Base-by-base conservation (phyloP, 2,888 invertebrate genomes). In the Tryphoninae sp. region DNA sequence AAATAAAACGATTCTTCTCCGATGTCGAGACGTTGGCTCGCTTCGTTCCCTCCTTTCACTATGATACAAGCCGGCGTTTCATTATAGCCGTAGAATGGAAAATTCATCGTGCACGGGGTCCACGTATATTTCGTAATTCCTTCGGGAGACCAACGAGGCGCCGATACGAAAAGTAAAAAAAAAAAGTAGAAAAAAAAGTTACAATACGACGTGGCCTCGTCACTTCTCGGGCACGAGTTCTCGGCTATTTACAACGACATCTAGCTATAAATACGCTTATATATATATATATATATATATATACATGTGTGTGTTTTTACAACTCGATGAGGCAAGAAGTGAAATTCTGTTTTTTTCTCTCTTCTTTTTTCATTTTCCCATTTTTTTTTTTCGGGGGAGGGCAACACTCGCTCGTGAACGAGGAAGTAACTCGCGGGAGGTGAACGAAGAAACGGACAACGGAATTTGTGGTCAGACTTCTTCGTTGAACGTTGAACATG, bases 21-120 rank as follows among this genome's bases (percentile, higher is more conserved):
- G 81, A 78, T 71, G 74, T 69, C 75, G 59, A 55, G 67, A 74
- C 2, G 13, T 68, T 65, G 33, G 23, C 51, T 53, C 53, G 81
- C 67, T 82, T 76, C 78, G 62, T 78, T 78, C 81, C 71, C 71
- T 81, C 78, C 81, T 82, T 82, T 82, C 81, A 72, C 81, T 78
- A 23, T 65, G 49, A 19, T 67, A 75, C 68, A 51, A 65, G 40
- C 23, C 45, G 62, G 22, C 75, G 67, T 53, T 59, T 40, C 49
- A 78, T 67, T 73, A 55, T 74, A 59, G 69, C 59, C 58, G 69
- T 42, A 67, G 16, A 9, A 55, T 9, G 9, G 45, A 13, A 45
- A 45, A 9, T 45, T 13, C 13, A 45, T 51, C 8, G 45, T 53
- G 7, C 62, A 69, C 58, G 71, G 58, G 74, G 55, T 55, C 69